Conservation (phyloP, 64 coral and sea anemone species). For the Dendrophyllia cribrosa region DNA sequence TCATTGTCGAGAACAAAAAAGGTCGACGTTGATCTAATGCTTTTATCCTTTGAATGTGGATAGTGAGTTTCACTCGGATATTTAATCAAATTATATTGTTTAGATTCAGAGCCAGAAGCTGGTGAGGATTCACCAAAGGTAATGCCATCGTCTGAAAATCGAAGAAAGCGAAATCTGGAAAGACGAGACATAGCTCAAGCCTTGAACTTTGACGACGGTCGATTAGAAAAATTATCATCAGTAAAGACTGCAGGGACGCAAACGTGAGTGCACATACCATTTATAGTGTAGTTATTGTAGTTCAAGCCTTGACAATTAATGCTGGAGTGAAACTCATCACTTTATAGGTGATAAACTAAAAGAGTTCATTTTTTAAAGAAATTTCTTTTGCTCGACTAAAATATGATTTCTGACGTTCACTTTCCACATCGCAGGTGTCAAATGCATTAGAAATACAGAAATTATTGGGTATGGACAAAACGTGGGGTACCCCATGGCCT, state of each 20-base stretch:
- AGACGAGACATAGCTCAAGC: slow-evolving; percentile 79
- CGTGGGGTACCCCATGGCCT: too few relatives aligned
- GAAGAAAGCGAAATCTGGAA: slow-evolving; percentile 88
- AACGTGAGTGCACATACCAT: slow-evolving; percentile 66
- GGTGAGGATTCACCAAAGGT: slow-evolving; percentile 75
- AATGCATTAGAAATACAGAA: too few relatives aligned
- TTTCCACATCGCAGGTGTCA: too few relatives aligned
- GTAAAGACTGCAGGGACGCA: slow-evolving; percentile 91
- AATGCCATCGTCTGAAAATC: slow-evolving; percentile 76
- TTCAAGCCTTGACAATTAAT: neutral
- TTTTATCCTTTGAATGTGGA: neutral
- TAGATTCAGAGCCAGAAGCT: slow-evolving; percentile 54
- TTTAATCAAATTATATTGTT: neutral
- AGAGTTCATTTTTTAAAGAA: too few relatives aligned
- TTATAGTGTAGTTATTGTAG: neutral
- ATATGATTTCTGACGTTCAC: too few relatives aligned
- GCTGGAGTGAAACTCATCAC: neutral
- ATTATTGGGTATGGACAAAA: too few relatives aligned
- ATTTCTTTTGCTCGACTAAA: too few relatives aligned
- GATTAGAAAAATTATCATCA: slow-evolving; percentile 65
- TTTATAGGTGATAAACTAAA: too few relatives aligned
- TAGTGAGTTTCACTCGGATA: too few relatives aligned
- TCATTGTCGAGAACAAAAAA: slow-evolving; percentile 3
- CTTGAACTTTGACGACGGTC: slow-evolving; percentile 79
- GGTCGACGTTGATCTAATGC: neutral